phyloP scores from a whole-genome alignment of 2,888 invertebrate species.

The Perithous albicinctus region DNA sequence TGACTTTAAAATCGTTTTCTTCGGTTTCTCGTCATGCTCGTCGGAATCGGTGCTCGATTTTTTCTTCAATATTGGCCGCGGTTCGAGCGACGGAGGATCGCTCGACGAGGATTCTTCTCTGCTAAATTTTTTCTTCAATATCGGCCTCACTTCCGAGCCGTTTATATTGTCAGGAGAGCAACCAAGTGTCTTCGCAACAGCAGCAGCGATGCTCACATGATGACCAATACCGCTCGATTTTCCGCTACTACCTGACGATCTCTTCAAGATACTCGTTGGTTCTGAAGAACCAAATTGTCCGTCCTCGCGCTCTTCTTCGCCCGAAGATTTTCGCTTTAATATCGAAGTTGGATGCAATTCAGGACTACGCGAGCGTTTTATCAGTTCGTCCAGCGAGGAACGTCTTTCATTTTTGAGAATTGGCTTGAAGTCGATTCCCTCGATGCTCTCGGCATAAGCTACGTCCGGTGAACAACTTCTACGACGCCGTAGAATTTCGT shows the following conservation, averaged over 20 bases:
- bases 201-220: conserved; percentile 89
- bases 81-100: conserved; percentile 80
- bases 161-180: conserved; percentile 76
- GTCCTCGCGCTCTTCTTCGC: conserved; percentile 87
- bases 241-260: conserved; percentile 88
- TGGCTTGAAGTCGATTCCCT: conserved; percentile 87
- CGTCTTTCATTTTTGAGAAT: conserved; percentile 89
- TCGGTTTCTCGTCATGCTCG: conserved; percentile 90
- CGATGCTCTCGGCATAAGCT: conserved; percentile 84
- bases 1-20: conserved; percentile 92
- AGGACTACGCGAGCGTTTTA: conserved; percentile 87
- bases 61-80: conserved; percentile 93
- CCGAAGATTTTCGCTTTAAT: conserved; percentile 89
- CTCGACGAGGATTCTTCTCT: conserved; percentile 87
- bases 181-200: conserved; percentile 87
- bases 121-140: conserved; percentile 93
- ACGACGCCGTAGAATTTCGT: conserved; percentile 88
- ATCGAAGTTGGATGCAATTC: conserved; percentile 88
- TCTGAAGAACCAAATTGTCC: conserved; percentile 88
- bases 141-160: conserved; percentile 90
- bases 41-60: conserved; percentile 92
- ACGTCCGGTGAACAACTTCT: conserved; percentile 90
- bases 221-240: conserved; percentile 87
- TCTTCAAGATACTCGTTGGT: conserved; percentile 92
- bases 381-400: conserved; percentile 90